phyloP scores from a whole-genome alignment of 2,113 vertebrate genomes.

The Furnarius figulus region DNA sequence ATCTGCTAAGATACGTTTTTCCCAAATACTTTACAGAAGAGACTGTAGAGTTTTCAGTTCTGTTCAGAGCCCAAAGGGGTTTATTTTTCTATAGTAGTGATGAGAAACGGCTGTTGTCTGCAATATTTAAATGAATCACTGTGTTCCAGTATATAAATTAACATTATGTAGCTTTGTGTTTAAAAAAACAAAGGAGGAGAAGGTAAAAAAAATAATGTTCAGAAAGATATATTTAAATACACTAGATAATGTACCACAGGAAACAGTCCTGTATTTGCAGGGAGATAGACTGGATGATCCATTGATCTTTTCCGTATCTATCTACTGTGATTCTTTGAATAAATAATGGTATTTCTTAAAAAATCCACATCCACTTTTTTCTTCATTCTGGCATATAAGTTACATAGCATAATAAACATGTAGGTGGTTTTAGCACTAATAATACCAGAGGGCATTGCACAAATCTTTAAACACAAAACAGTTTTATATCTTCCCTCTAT shows the following conservation, averaged over 20 bases:
- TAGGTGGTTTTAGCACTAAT: background rate
- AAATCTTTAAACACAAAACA: background rate
- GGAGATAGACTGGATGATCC: conserved; percentile 46
- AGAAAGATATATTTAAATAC: conserved; percentile 31
- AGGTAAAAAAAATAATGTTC: background rate
- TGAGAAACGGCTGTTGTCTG: conserved; percentile 43
- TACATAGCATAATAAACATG: background rate
- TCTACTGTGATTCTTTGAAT: conserved; percentile 52
- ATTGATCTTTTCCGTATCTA: conserved; percentile 16
- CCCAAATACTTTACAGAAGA: conserved; percentile 42
- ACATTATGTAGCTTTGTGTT: conserved; percentile 2
- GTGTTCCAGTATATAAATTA: conserved; percentile 60
- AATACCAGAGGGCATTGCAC: background rate
- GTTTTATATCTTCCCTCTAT: background rate
- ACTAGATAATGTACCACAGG: background rate
- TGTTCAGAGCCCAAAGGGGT: background rate
- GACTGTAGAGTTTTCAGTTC: conserved; percentile 50
- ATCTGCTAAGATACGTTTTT: conserved; percentile 52
- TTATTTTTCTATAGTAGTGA: background rate
- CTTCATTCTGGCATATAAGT: background rate
- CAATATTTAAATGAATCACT: conserved; percentile 33
- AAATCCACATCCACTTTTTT: conserved; percentile 33
- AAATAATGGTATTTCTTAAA: conserved; percentile 39
- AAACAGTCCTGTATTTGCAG: background rate
- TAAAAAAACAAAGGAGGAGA: background rate